Evolutionary conservation across 2,888 invertebrate genomes (phyloP).

Genomic region (Ptilodon capucinus): DNA sequence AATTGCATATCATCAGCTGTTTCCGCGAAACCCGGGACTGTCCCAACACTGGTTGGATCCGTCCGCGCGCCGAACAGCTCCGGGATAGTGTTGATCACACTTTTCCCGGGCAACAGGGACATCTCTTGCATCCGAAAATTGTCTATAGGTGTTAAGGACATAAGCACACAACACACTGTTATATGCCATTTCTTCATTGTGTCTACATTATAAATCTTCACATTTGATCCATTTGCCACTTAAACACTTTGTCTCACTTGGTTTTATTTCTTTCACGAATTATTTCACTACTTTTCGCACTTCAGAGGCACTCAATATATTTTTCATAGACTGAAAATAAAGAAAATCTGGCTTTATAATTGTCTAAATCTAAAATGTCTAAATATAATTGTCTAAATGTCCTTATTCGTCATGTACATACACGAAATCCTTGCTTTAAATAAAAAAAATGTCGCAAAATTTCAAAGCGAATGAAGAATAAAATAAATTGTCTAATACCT

Average conservation of each 20-base stretch:
- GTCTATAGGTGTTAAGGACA: conserved; percentile 35
- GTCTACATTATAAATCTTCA: conserved; percentile 22
- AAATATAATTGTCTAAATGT: too few species aligned
- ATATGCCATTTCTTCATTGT: conserved; percentile 41
- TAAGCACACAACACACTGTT: conserved; percentile 38
- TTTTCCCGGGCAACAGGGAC: conserved; percentile 41
- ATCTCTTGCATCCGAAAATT: conserved; percentile 37
- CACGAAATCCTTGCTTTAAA: too few species aligned
- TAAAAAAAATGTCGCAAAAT: too few species aligned
- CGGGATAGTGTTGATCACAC: conserved; percentile 46
- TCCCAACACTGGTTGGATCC: conserved; percentile 2
- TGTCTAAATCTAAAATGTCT: too few species aligned
- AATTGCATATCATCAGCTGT: conserved; percentile 9
- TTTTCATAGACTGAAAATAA: not conserved
- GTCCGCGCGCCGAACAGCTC: conserved; percentile 38
- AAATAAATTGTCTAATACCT: too few species aligned
- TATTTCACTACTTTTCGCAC: too few species aligned
- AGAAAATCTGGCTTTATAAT: too few species aligned
- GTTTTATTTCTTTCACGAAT: too few species aligned
- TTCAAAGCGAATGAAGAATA: too few species aligned
- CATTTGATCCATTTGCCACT: conserved; percentile 4
- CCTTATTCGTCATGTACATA: too few species aligned
- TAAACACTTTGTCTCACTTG: not conserved
- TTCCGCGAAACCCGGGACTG: conserved; percentile 3
- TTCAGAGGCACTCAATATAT: too few species aligned